Conservation (phyloP, 2,888 invertebrate genomes). For the Dichetophora obliterata region DNA sequence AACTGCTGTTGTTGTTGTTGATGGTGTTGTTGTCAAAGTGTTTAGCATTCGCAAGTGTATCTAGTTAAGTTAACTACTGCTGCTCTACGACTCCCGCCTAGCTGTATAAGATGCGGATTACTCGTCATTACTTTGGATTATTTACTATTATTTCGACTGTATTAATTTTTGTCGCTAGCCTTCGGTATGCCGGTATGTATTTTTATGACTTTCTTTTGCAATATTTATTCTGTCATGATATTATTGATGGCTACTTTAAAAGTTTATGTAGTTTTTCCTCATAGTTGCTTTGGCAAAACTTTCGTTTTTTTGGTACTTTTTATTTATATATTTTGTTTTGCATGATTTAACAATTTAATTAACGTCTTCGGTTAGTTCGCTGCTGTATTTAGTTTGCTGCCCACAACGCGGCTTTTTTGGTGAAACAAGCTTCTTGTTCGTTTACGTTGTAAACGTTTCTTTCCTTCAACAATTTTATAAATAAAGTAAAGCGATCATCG, state of each 20-base stretch:
- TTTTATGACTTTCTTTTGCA: neutral
- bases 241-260: neutral
- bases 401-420: no score
- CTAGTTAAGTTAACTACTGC: neutral
- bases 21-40: neutral
- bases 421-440: no score
- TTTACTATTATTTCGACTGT: constrained; percentile 4
- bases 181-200: constrained; percentile 30
- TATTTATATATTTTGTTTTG: neutral
- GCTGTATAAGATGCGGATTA: constrained; percentile 17
- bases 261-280: no score
- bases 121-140: neutral
- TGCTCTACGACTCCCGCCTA: neutral
- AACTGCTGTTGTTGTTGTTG: neutral
- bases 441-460: no score
- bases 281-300: no score
- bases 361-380: no score
- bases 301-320: constrained; percentile 42
- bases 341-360: neutral
- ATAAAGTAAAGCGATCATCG: no score
- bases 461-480: no score
- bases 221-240: neutral
- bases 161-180: neutral
- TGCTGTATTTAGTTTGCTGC: no score
- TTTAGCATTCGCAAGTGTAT: neutral